Evolutionary conservation across 2,113 vertebrate genomes (phyloP).

Genomic region (Epinephelus fuscoguttatus): DNA sequence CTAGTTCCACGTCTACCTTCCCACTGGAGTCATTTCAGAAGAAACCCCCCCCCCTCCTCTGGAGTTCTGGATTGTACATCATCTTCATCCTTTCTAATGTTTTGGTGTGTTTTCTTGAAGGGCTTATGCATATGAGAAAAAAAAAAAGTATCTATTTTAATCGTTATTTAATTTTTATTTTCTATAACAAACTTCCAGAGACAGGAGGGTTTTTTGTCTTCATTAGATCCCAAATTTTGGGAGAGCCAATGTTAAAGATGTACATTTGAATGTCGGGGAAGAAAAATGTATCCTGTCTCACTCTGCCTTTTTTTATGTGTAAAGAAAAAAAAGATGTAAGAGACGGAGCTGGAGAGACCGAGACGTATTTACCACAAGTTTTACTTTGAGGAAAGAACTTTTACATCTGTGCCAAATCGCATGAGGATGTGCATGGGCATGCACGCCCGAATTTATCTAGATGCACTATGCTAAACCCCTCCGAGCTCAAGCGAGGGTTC

Average conservation of each 20-base stretch:
- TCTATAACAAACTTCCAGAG: constrained; percentile 60
- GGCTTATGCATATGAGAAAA: constrained; percentile 79
- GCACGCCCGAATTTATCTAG: constrained; percentile 67
- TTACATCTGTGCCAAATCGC: constrained; percentile 84
- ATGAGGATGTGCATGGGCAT: constrained; percentile 75
- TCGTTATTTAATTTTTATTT: constrained; percentile 77
- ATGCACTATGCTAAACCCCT: constrained; percentile 59
- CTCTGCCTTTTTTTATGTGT: constrained; percentile 77
- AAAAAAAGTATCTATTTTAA: constrained; percentile 67
- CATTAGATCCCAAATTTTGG: constrained; percentile 68
- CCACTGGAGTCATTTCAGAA: constrained; percentile 45
- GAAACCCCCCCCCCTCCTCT: constrained; percentile 26
- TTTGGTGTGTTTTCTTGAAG: constrained; percentile 81
- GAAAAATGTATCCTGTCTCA: constrained; percentile 70
- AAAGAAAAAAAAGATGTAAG: constrained; percentile 32
- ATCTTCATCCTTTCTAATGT: constrained; percentile 63
- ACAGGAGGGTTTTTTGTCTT: constrained; percentile 52
- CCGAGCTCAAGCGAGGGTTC: constrained; percentile 41
- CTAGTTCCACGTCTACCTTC: constrained; percentile 40
- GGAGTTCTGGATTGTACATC: constrained; percentile 75
- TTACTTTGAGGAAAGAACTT: constrained; percentile 69
- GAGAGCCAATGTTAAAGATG: constrained; percentile 75
- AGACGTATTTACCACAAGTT: constrained; percentile 45
- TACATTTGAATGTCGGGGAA: constrained; percentile 82
- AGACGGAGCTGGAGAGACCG: constrained; percentile 39